A percentile compares a stretch with the other conserved stretches of the same genome.
Conservation (phyloP, 30 jellyfish, hydroid and myxozoan genomes). For the Hydra vulgaris region DNA sequence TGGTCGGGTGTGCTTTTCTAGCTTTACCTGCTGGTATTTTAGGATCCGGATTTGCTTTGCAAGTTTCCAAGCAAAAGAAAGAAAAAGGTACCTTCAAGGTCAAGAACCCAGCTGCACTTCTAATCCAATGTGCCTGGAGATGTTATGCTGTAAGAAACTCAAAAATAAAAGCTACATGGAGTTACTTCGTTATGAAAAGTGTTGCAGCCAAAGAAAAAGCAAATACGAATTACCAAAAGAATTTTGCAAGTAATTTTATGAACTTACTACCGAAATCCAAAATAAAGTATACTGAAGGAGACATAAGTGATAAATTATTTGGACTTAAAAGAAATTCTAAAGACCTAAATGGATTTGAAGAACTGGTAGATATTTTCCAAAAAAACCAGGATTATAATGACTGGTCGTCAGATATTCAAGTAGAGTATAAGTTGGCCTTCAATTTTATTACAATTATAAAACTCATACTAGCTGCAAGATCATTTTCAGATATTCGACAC, state of each 20-base stretch:
- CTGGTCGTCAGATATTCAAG: neutral
- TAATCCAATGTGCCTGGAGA: constrained; percentile 29
- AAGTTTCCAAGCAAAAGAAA: constrained; percentile 30
- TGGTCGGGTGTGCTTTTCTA: constrained; percentile 90
- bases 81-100: constrained; percentile 2
- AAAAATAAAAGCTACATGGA: constrained; percentile 24
- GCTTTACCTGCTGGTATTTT: constrained; percentile 84
- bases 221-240: neutral
- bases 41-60: constrained; percentile 40
- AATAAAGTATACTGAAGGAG: neutral
- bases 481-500: neutral
- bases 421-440: neutral
- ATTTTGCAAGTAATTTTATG: too few species aligned
- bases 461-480: neutral
- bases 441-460: neutral
- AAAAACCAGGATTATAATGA: neutral
- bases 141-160: constrained; percentile 14
- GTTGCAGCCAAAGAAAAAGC: neutral
- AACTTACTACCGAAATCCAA: too few species aligned
- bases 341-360: neutral
- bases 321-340: neutral
- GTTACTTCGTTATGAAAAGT: constrained; percentile 1
- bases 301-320: neutral
- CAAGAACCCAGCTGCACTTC: constrained; percentile 29
- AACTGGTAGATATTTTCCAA: neutral